Base-by-base conservation (phyloP, 2,797 vertebrate genomes). In the Micromesistius poutassou region DNA sequence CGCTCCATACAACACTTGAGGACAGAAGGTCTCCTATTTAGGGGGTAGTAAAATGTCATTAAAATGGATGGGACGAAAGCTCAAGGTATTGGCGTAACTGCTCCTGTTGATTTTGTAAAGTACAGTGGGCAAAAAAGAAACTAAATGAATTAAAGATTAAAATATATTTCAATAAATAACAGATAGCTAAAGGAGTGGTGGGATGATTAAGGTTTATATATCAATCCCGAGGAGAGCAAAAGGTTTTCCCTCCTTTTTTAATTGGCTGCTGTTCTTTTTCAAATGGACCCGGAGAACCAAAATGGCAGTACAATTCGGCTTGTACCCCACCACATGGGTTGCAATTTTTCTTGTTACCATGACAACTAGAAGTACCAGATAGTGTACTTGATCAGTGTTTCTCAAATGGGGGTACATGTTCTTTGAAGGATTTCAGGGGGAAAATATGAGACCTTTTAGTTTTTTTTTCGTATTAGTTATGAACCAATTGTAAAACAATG, bases 121-220 rank as follows among this genome's bases (percentile, higher is more conserved):
- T 55, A 75, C 77, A 78, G 81, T 81, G 72, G 79, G 81, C 74
- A 81, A 86, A 86, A 0, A 8, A 78, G 82, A 85, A 38, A 5
- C 30, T 76, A 85, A 82, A 74, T 36, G 85, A 86, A 79, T 31
- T 16, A 72, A 74, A 25, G 30, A 75, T 80, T 74, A 40, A 77
- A 81, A 62, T 14, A 77, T 14, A 46, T 14, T 19, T 14, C 2
- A 46, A n/a, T n/a, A 55, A 55, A 55, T 22, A 55, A 55, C 19
- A n/a, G 50, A 42, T 10, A 38, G 36, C 36, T 38, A 38, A 35
- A 80, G 77, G 72, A 76, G 78, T 86, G 16, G 46, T 80, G 86
- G 66, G 30, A 76, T 83, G 74, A 19, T 62, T 71, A 84, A 84
- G 81, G 70, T 4, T 77, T 70, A 77, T 4, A 66, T 16, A 66